A percentile compares a stretch with the other conserved stretches of the same genome.
Conservation (phyloP, 2,888 invertebrate species). For the Microplitis deprimator region DNA sequence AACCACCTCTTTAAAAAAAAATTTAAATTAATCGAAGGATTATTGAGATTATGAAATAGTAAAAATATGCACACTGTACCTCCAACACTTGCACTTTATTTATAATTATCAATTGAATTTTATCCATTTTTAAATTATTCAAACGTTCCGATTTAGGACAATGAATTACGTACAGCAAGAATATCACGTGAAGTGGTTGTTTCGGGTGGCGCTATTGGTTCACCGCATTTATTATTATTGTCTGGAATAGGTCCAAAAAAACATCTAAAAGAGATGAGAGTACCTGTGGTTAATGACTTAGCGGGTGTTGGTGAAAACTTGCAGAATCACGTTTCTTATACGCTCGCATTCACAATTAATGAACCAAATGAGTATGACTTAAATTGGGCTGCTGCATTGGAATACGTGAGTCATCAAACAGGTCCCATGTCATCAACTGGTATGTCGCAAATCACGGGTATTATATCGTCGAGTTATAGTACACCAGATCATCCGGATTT, state of each 20-base stretch:
- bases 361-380: slow-evolving; percentile 74
- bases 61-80: neutral
- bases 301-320: slow-evolving; percentile 81
- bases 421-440: slow-evolving; percentile 80
- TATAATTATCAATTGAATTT: neutral
- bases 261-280: slow-evolving; percentile 75
- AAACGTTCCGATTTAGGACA: slow-evolving; percentile 50
- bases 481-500: slow-evolving; percentile 77
- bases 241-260: slow-evolving; percentile 80
- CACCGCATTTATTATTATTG: slow-evolving; percentile 78
- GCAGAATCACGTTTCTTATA: slow-evolving; percentile 80
- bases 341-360: slow-evolving; percentile 74
- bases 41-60: neutral
- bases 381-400: slow-evolving; percentile 76
- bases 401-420: slow-evolving; percentile 76
- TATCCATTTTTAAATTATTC: neutral
- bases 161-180: slow-evolving; percentile 55
- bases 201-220: slow-evolving; percentile 78
- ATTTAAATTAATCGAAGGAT: neutral
- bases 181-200: slow-evolving; percentile 73
- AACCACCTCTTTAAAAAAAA: too few relatives aligned
- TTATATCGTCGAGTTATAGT: slow-evolving; percentile 76
- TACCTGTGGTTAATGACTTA: slow-evolving; percentile 76
- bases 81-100: neutral
- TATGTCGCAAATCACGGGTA: slow-evolving; percentile 77